Evolutionary conservation across 2,113 vertebrate genomes (phyloP).

Genomic region (Aegotheles bennettii): DNA sequence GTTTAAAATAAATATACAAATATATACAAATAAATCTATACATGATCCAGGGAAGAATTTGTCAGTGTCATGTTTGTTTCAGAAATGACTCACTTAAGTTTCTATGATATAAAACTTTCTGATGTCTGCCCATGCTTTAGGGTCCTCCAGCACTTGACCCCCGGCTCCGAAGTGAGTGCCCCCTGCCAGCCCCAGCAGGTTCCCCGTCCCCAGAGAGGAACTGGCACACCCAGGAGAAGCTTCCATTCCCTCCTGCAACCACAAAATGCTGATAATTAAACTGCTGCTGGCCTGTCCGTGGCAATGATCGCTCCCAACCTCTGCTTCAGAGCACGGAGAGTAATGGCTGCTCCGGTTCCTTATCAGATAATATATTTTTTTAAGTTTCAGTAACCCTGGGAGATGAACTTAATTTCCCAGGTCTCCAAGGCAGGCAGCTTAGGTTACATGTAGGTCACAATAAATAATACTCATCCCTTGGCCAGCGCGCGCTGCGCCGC

Average conservation of each 20-base stretch:
- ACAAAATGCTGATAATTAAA: background rate
- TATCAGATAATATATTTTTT: background rate
- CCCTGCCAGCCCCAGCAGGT: background rate
- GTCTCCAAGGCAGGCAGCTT: conserved; percentile 41
- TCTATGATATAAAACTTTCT: accelerated
- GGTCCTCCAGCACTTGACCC: background rate
- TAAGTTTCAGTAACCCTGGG: background rate
- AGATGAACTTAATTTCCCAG: conserved; percentile 26
- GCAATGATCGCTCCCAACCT: background rate
- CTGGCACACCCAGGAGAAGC: background rate
- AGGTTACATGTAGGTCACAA: conserved; percentile 51
- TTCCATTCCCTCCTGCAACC: background rate
- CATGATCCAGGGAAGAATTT: background rate
- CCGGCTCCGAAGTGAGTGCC: background rate
- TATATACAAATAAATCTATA: too few species aligned
- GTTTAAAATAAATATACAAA: too few species aligned
- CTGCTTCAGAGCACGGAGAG: background rate
- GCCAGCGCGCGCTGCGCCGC: background rate
- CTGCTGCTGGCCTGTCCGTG: background rate
- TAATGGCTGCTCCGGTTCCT: background rate
- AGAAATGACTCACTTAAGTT: background rate
- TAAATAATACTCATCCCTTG: conserved; percentile 51
- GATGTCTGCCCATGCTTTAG: accelerated
- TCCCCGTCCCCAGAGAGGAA: background rate
- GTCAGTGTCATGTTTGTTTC: background rate